Evolutionary conservation across 2,797 vertebrate genomes (phyloP).

Genomic region (Pipistrellus nathusii): DNA sequence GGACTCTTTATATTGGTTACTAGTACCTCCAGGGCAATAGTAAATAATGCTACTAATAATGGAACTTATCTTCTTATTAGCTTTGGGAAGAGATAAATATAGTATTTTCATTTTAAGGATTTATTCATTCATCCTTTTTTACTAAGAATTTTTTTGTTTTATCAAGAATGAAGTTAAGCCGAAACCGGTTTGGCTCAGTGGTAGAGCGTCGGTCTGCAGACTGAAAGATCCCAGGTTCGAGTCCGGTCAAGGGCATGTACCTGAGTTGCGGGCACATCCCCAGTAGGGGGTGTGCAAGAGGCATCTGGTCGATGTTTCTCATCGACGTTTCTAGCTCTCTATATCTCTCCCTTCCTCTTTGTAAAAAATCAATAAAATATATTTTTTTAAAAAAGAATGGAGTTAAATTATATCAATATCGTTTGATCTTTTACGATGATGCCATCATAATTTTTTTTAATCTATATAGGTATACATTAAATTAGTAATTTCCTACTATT

Average conservation of each 20-base stretch:
- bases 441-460: not conserved
- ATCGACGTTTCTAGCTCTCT: no score
- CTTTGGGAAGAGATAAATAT: not conserved
- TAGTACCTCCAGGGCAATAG: not conserved
- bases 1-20: not conserved
- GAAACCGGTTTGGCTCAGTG: no score
- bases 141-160: not conserved
- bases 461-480: not conserved
- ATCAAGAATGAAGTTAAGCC: not conserved
- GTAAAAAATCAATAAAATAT: no score
- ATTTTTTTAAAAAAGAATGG: not conserved
- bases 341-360: no score
- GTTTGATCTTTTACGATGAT: not conserved
- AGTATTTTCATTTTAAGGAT: not conserved
- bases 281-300: no score
- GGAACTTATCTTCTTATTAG: not conserved
- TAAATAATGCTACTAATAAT: not conserved
- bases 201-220: no score
- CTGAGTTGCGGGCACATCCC: no score
- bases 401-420: not conserved
- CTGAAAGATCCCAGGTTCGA: no score
- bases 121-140: not conserved
- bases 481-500: not conserved
- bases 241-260: no score
- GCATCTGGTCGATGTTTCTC: no score